phyloP scores from a whole-genome alignment of 2,797 vertebrate species.

The Epinephelus awoara region DNA sequence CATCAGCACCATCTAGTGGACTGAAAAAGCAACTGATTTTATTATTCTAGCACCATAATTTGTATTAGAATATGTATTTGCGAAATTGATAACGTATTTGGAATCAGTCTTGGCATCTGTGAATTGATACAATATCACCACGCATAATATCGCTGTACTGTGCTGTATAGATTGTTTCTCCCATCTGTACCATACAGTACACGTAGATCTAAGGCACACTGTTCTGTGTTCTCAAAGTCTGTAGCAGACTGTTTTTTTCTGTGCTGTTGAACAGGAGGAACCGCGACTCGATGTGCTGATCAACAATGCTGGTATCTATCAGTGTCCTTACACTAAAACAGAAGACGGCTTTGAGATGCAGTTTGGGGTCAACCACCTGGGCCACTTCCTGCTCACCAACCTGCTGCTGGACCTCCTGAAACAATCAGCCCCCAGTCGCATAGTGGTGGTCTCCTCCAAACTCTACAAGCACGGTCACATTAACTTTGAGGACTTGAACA shows the following conservation, averaged over 20 bases:
- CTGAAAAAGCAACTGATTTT: too few species aligned
- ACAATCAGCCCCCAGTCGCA: conserved; percentile 89
- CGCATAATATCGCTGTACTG: too few species aligned
- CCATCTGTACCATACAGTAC: too few species aligned
- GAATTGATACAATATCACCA: too few species aligned
- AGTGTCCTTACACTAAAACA: conserved; percentile 90
- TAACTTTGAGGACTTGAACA: conserved; percentile 94
- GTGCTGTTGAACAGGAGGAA: conserved; percentile 85
- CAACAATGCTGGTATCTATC: conserved; percentile 93
- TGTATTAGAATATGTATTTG: too few species aligned
- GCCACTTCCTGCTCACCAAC: conserved; percentile 91
- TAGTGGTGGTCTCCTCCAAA: conserved; percentile 93
- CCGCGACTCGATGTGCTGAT: conserved; percentile 90
- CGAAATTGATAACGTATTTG: too few species aligned
- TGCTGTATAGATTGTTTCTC: too few species aligned
- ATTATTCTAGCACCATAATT: too few species aligned
- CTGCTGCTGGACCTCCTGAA: conserved; percentile 88
- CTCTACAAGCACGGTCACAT: conserved; percentile 94
- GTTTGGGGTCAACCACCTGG: conserved; percentile 91
- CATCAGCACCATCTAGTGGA: too few species aligned
- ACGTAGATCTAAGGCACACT: too few species aligned
- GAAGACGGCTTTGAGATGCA: conserved; percentile 92
- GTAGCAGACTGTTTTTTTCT: neutral
- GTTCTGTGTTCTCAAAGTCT: too few species aligned
- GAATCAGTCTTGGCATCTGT: too few species aligned